Evolutionary conservation across 1,140 invertebrate species (phyloP).

Genomic region (Hypsibius dujardini): DNA sequence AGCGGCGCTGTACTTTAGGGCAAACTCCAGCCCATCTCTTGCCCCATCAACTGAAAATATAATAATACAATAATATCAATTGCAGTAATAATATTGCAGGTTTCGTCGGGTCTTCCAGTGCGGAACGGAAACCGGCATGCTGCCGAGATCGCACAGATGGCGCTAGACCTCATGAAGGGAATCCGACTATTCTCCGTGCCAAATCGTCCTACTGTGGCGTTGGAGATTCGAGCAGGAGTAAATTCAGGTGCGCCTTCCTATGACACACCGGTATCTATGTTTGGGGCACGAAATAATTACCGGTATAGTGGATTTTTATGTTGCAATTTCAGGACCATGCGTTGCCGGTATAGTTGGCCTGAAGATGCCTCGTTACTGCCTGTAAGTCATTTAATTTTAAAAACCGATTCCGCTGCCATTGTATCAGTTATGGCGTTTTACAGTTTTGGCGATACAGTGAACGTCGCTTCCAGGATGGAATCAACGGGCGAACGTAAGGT

Average conservation of each 20-base stretch:
- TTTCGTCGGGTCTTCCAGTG: slow-evolving; percentile 36
- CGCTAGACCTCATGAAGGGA: slow-evolving; percentile 39
- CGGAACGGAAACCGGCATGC: slow-evolving; percentile 34
- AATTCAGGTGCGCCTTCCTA: slow-evolving; percentile 38
- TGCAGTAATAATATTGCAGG: slow-evolving; percentile 12
- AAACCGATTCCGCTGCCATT: background rate
- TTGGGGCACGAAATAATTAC: background rate
- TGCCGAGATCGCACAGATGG: slow-evolving; percentile 44
- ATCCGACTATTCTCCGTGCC: slow-evolving; percentile 39
- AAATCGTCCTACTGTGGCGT: slow-evolving; percentile 38
- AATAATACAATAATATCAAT: no score
- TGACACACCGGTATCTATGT: background rate
- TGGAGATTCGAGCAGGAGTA: slow-evolving; percentile 42
- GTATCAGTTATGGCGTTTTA: slow-evolving; percentile 37
- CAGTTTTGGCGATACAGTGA: slow-evolving; percentile 47
- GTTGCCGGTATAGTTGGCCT: slow-evolving; percentile 47
- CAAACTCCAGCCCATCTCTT: no score
- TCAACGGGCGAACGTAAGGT: slow-evolving; percentile 34
- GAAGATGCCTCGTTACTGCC: slow-evolving; percentile 48
- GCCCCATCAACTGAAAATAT: no score
- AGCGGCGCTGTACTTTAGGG: no score
- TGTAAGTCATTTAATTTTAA: slow-evolving; percentile 32
- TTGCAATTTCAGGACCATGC: slow-evolving; percentile 35
- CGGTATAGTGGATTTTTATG: background rate
- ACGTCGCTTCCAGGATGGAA: slow-evolving; percentile 40